These are phyloP conservation scores for Pecten maximus DNA, from an alignment of 2,888 invertebrate genomes.

Conservation along the genomic window DNA sequence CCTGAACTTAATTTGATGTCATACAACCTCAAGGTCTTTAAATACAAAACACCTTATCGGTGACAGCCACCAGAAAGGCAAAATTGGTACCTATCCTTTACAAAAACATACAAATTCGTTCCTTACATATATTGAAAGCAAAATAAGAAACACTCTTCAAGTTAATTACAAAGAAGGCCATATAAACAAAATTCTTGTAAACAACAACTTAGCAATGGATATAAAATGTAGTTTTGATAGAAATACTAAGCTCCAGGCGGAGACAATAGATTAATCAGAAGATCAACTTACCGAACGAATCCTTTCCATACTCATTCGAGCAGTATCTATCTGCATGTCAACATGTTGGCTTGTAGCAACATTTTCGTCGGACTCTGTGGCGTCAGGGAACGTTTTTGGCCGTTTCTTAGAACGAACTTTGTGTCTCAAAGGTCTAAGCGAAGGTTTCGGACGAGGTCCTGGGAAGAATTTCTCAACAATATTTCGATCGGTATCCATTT, in stretches of 20 bases:
- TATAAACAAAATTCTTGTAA: too few relatives aligned
- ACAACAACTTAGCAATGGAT: too few relatives aligned
- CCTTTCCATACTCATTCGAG: neutral
- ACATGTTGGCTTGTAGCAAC: neutral
- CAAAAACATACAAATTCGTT: too few relatives aligned
- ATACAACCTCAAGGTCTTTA: too few relatives aligned
- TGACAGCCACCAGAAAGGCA: too few relatives aligned
- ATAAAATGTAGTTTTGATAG: too few relatives aligned
- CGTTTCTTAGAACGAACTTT: neutral
- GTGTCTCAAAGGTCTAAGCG: neutral
- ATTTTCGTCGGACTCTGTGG: neutral
- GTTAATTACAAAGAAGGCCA: too few relatives aligned
- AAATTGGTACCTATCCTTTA: too few relatives aligned
- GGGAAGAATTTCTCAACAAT: neutral
- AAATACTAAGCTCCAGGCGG: neutral
- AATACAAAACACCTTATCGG: too few relatives aligned
- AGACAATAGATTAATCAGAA: neutral
- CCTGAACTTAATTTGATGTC: too few relatives aligned
- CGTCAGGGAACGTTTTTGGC: neutral
- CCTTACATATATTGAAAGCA: too few relatives aligned
- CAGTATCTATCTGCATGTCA: neutral
- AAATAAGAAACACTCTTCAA: too few relatives aligned
- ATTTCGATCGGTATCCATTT: neutral
- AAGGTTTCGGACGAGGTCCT: neutral
- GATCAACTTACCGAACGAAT: neutral